These are phyloP conservation scores for Amblyornis subalaris DNA, from an alignment of 2,113 vertebrate species.

Conservation along the genomic window DNA sequence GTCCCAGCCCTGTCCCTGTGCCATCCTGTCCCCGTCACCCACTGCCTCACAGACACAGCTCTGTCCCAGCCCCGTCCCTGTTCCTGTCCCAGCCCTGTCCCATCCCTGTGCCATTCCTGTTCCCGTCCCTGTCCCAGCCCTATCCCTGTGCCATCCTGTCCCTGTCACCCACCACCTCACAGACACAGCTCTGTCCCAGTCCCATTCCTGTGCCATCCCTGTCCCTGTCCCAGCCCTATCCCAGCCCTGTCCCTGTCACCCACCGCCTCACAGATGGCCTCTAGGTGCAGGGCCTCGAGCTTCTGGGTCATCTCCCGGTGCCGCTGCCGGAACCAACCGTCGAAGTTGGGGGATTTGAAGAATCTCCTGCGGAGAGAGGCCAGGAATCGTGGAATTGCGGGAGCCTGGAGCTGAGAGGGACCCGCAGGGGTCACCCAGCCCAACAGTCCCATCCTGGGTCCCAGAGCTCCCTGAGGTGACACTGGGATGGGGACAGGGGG, in stretches of 20 bases:
- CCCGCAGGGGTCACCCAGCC: rapidly evolving
- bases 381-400: rapidly evolving
- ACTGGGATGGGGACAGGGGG: too few relatives aligned
- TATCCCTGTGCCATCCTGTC: too few relatives aligned
- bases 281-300: slow-evolving; percentile 89
- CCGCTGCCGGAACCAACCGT: slow-evolving; percentile 91
- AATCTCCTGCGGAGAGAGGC: slow-evolving; percentile 75
- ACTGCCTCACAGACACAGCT: too few relatives aligned
- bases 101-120: too few relatives aligned
- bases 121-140: too few relatives aligned
- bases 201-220: not conserved
- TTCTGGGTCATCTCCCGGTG: slow-evolving; percentile 90
- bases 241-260: not conserved
- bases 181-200: not conserved
- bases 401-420: not conserved
- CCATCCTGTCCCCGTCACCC: too few relatives aligned
- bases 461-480: not conserved
- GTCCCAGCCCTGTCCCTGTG: too few relatives aligned
- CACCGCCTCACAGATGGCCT: slow-evolving; percentile 84
- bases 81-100: too few relatives aligned
- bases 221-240: not conserved
- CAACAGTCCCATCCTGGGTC: not conserved
- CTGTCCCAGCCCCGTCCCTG: too few relatives aligned
- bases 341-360: slow-evolving; percentile 91
- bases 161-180: too few relatives aligned